Evolutionary conservation across 2,797 vertebrate species (phyloP), one percentile per base, ranked within the genome.

Genomic region (Zonotrichia albicollis): DNA sequence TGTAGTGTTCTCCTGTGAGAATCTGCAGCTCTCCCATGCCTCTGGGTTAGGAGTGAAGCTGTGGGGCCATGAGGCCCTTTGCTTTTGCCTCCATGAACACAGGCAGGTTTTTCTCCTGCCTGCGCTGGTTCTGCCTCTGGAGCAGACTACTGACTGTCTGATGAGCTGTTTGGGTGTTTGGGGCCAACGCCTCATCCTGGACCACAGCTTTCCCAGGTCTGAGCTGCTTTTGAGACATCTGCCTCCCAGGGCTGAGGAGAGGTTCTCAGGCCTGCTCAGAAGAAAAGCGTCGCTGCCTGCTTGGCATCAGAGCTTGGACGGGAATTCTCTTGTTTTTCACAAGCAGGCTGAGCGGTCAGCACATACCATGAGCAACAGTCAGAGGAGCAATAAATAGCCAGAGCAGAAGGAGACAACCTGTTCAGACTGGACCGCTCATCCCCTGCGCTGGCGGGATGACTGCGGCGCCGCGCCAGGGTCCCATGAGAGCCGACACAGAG

Each of bases 351-450:
- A 92, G 93, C n/a, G 92, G 95, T 96, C 95, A 96, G 94, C 95
- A 87, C 94, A 96, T 96, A 95, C 96, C 95, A 95, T 5, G 80
- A 93, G 93, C 61, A 95, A 95, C 90, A 95, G 95, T 95, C 95
- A 96, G 74, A 93, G 81, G 12, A 95, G 93, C 75, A 95, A 96
- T 93, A 96, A 96, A 96, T 96, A 96, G 88, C 92, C 86, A 90
- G 91, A 90, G 26, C 93, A 95, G 94, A 95, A 95, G 95, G 95
- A 95, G 88, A 96, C 93, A 96, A 95, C 95, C 96, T 95, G 95
- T 79, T 96, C 93, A 92, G 84, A 89, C 93, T 54, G 80, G 90
- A 64, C 90, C 72, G 0, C 90, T 92, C 80, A 84, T 90, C 71
- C 71, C 46, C 65, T 60, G 60, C 1, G 25, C 57, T 2, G 13